Conservation (phyloP, 2,888 invertebrate genomes). For the Micoletzkya japonica region DNA sequence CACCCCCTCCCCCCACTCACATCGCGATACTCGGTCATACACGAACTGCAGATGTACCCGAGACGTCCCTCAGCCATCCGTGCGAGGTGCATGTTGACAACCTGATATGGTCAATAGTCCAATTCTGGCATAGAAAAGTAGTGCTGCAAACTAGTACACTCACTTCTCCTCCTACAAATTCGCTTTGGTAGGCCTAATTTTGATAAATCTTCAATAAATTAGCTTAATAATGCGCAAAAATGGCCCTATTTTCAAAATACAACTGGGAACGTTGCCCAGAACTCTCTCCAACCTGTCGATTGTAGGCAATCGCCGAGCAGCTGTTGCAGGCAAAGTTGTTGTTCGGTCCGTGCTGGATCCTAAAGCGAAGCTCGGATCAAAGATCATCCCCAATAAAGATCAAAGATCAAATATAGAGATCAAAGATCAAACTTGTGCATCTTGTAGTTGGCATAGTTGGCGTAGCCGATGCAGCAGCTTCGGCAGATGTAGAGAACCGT, state of each 20-base stretch:
- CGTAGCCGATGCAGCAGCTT: conserved; percentile 14
- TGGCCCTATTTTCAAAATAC: too few species aligned
- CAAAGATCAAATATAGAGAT: neutral
- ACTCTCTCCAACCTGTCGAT: neutral
- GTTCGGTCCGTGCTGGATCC: conserved; percentile 12
- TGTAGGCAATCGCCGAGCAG: conserved; percentile 14
- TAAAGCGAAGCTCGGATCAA: neutral
- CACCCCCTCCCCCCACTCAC: too few species aligned
- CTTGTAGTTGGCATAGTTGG: neutral
- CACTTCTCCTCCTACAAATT: too few species aligned
- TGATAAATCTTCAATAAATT: too few species aligned
- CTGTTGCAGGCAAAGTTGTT: neutral
- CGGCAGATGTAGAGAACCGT: neutral
- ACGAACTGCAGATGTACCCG: conserved; percentile 6
- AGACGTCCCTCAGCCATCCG: neutral
- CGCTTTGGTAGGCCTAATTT: too few species aligned
- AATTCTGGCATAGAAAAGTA: too few species aligned
- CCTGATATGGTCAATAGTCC: too few species aligned
- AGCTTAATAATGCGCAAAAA: too few species aligned
- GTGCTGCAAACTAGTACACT: too few species aligned
- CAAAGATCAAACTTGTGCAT: conserved; percentile 8
- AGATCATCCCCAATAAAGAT: neutral
- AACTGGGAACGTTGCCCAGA: too few species aligned
- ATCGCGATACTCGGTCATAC: neutral
- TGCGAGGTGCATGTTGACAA: conserved; percentile 1